Conservation (phyloP, 2,888 invertebrate genomes). For the Catocala sponsa region DNA sequence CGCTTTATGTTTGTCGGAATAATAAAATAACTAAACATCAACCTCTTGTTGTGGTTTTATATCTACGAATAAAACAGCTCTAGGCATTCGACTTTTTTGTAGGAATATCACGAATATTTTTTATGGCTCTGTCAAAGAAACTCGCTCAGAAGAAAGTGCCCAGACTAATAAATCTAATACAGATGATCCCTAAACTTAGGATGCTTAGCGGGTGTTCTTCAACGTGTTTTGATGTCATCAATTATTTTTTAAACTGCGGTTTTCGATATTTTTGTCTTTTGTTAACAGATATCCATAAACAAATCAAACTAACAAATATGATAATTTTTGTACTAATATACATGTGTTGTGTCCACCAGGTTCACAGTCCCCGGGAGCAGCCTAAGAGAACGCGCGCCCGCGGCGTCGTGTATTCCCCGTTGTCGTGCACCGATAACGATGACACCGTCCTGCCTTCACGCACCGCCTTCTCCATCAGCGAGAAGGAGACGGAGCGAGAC, state of each 20-base stretch:
- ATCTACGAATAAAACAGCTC: too few species aligned
- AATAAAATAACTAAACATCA: conserved; percentile 28
- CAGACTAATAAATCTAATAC: conserved; percentile 1
- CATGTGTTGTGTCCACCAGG: conserved; percentile 39
- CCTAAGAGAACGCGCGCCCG: conserved; percentile 60
- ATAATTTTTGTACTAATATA: background rate
- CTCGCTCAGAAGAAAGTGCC: background rate
- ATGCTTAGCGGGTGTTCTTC: too few species aligned
- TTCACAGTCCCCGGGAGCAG: conserved; percentile 51
- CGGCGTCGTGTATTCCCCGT: conserved; percentile 71
- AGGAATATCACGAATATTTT: too few species aligned
- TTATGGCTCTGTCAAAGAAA: too few species aligned
- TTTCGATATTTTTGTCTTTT: too few species aligned
- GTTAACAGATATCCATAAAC: too few species aligned
- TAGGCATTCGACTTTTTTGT: too few species aligned
- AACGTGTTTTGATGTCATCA: too few species aligned
- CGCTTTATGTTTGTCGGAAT: conserved; percentile 34
- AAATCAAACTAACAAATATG: too few species aligned
- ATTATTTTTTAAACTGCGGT: too few species aligned
- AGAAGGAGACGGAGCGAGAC: conserved; percentile 45
- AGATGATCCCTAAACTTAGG: too few species aligned
- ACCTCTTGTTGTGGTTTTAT: conserved; percentile 15
- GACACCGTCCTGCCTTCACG: conserved; percentile 66
- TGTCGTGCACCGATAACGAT: conserved; percentile 76
- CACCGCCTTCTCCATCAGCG: conserved; percentile 56